phyloP scores from a whole-genome alignment of 2,888 invertebrate genomes.

The Periphyllus acericola region DNA sequence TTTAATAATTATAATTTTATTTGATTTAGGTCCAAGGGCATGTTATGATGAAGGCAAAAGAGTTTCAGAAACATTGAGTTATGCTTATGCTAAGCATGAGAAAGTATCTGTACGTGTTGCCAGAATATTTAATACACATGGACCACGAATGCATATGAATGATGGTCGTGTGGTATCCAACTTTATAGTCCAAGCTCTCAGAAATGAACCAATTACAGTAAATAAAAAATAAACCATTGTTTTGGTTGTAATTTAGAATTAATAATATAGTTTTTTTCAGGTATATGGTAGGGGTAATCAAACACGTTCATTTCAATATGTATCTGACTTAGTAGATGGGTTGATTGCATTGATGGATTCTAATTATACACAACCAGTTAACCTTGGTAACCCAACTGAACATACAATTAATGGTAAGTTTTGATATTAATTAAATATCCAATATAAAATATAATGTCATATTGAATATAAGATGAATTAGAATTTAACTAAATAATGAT shows the following conservation, averaged over 20 bases:
- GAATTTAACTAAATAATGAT: no score
- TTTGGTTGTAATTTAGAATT: slow-evolving; percentile 7
- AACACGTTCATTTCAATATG: slow-evolving; percentile 97
- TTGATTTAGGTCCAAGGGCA: slow-evolving; percentile 81
- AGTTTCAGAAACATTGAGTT: slow-evolving; percentile 94
- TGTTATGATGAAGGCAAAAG: slow-evolving; percentile 99
- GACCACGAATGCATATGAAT: slow-evolving; percentile 98
- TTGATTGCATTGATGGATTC: slow-evolving; percentile 91
- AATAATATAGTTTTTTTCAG: slow-evolving; percentile 67
- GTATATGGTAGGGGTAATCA: slow-evolving; percentile 88
- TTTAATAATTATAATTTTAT: background rate
- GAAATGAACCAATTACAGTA: slow-evolving; percentile 94
- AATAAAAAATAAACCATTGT: slow-evolving; percentile 63
- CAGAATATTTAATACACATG: slow-evolving; percentile 98
- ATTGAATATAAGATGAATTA: background rate
- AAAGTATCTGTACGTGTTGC: slow-evolving; percentile 95
- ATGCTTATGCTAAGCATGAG: slow-evolving; percentile 98
- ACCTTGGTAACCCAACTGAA: slow-evolving; percentile 98
- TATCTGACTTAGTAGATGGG: slow-evolving; percentile 96
- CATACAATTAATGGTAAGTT: slow-evolving; percentile 86
- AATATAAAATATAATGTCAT: background rate
- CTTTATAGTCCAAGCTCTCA: slow-evolving; percentile 95
- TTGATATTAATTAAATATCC: slow-evolving; percentile 36
- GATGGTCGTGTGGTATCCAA: slow-evolving; percentile 99
- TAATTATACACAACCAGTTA: slow-evolving; percentile 91